Conservation (phyloP, 2,888 invertebrate species). For the Caenorhabditis becei region DNA sequence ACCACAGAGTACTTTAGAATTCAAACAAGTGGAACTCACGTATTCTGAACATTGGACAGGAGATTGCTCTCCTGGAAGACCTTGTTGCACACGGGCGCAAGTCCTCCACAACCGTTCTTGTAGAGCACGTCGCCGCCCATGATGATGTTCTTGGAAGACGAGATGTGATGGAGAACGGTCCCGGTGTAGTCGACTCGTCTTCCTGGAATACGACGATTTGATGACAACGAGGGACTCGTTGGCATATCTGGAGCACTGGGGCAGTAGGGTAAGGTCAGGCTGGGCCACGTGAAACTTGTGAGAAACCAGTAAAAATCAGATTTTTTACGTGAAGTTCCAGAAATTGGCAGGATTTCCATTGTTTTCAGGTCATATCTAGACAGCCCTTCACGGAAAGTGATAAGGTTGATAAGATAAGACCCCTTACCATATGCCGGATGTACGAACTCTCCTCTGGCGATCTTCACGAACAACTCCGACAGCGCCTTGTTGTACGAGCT, state of each 20-base stretch:
- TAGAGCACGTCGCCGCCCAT: conserved; percentile 56
- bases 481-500: conserved; percentile 22
- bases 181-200: conserved; percentile 50
- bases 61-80: conserved; percentile 38
- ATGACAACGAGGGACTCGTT: neutral
- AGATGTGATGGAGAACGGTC: conserved; percentile 45
- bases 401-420: no score
- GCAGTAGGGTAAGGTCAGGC: neutral
- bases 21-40: no score
- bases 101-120: conserved; percentile 50
- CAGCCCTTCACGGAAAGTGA: no score
- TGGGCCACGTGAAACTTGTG: no score
- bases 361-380: no score
- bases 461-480: conserved; percentile 48
- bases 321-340: no score
- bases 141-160: conserved; percentile 47
- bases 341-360: no score
- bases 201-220: conserved; percentile 10
- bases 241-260: neutral
- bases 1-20: no score
- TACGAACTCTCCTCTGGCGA: conserved; percentile 48
- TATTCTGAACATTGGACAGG: conserved; percentile 33
- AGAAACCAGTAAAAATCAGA: no score
- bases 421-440: conserved; percentile 44
- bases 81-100: conserved; percentile 41